Evolutionary conservation across 2,113 vertebrate species (phyloP).

Genomic region (Eclectus roratus): DNA sequence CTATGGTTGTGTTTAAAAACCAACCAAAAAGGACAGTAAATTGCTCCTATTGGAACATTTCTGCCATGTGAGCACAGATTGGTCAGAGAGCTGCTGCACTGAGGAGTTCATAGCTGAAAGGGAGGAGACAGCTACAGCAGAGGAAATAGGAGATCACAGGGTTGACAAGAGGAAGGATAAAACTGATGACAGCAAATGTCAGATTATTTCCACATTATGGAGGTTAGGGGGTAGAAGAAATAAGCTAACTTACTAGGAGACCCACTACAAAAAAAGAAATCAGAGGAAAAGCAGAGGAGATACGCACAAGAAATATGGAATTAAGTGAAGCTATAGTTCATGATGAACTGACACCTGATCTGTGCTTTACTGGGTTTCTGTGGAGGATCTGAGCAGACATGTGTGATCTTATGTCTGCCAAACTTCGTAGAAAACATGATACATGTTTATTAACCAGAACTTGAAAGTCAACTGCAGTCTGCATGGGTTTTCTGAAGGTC

Average conservation of each 20-base stretch:
- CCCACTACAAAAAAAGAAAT: neutral
- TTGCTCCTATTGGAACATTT: neutral
- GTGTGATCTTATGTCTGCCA: neutral
- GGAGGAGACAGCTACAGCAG: neutral
- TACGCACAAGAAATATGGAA: fast-evolving
- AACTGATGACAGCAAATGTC: neutral
- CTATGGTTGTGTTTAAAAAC: neutral
- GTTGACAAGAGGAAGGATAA: neutral
- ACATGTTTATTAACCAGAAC: neutral
- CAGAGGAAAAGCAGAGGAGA: neutral
- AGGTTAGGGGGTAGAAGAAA: neutral
- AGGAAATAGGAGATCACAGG: neutral
- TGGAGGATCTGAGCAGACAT: neutral
- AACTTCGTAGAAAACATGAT: neutral
- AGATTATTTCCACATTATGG: neutral
- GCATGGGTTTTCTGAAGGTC: neutral
- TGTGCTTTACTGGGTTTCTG: neutral
- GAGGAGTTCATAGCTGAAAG: neutral
- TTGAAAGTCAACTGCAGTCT: neutral
- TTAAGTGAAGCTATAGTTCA: neutral
- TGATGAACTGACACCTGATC: neutral
- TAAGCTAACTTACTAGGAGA: neutral
- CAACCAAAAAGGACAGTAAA: neutral
- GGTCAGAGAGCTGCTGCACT: neutral
- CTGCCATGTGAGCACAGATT: neutral